phyloP scores from a whole-genome alignment of 2,888 invertebrate species.

The Idaea aversata region DNA sequence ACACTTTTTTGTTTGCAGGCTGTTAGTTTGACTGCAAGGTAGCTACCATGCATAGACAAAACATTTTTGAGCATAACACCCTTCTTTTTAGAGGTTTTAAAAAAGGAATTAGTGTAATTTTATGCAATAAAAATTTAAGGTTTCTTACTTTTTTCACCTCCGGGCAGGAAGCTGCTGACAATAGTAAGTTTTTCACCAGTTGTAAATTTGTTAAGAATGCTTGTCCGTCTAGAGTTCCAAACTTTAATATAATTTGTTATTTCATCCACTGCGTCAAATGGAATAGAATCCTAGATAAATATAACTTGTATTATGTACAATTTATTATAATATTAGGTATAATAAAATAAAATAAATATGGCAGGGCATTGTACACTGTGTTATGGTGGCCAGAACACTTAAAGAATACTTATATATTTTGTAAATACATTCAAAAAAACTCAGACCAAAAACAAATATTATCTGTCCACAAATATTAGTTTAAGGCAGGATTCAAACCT shows the following conservation, averaged over 20 bases:
- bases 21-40: no score
- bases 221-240: constrained; percentile 87
- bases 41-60: no score
- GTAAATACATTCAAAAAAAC: no score
- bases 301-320: not conserved
- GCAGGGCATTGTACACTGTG: no score
- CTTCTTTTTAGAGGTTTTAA: no score
- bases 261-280: constrained; percentile 34
- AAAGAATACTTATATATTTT: no score
- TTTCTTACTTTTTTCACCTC: constrained; percentile 86
- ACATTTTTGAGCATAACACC: no score
- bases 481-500: no score
- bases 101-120: constrained; percentile 6
- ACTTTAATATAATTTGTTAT: constrained; percentile 81
- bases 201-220: constrained; percentile 94
- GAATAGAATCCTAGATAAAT: constrained; percentile 42
- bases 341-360: not conserved
- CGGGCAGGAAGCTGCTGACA: constrained; percentile 91
- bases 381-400: no score
- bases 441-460: not conserved
- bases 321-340: not conserved
- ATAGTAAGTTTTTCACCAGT: constrained; percentile 96
- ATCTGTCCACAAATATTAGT: no score
- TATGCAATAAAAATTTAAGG: constrained; percentile 4
- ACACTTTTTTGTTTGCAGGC: no score